These are phyloP conservation scores for Xenopus petersii DNA, from an alignment of 2,797 vertebrate genomes.

Conservation along the genomic window DNA sequence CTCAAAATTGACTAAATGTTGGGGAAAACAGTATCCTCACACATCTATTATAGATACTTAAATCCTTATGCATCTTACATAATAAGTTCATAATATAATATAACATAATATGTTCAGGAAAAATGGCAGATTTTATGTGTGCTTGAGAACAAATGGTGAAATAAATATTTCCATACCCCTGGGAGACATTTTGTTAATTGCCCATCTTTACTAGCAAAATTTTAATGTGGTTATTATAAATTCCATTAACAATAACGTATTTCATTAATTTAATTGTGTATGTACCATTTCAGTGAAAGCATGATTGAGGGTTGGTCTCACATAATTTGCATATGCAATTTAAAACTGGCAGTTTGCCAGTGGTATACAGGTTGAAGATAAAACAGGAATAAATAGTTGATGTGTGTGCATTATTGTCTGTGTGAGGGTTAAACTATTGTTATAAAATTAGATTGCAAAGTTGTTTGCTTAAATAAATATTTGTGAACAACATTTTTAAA, in stretches of 20 bases:
- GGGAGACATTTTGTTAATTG: constrained; percentile 21
- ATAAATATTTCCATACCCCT: constrained; percentile 15
- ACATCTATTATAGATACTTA: not conserved
- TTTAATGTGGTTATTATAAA: constrained; percentile 31
- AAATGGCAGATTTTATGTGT: constrained; percentile 16
- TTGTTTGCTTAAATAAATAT: too few species aligned
- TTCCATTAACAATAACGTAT: constrained; percentile 37
- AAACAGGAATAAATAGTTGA: too few species aligned
- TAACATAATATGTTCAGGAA: constrained; percentile 10
- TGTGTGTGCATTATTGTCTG: too few species aligned
- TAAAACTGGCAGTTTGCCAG: constrained; percentile 24
- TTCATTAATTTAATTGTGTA: constrained; percentile 29
- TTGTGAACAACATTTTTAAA: too few species aligned
- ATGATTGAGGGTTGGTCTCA: constrained; percentile 14
- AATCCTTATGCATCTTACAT: not conserved
- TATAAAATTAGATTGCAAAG: too few species aligned
- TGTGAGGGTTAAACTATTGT: too few species aligned
- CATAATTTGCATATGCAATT: constrained; percentile 35
- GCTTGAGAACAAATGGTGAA: constrained; percentile 10
- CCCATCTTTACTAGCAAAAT: constrained; percentile 10
- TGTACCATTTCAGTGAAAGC: constrained; percentile 30
- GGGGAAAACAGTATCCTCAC: not conserved
- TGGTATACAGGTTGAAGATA: not conserved
- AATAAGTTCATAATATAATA: not conserved
- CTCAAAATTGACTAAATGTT: too few species aligned